Evolutionary conservation across 1,140 invertebrate genomes (phyloP), one percentile per base, ranked within the genome.

Genomic region (Listronotus bonariensis): DNA sequence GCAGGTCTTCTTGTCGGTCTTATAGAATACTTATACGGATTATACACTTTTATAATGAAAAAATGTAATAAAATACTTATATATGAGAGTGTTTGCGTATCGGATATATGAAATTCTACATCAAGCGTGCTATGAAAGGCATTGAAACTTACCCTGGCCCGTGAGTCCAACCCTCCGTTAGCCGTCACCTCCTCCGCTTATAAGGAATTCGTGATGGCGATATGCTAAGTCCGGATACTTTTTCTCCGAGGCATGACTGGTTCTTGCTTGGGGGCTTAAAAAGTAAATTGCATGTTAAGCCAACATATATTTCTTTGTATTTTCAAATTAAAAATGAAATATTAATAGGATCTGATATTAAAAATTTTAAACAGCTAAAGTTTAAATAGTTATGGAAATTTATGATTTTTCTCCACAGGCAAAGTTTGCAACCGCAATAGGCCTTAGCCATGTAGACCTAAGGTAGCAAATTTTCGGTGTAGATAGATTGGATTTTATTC

Each of bases 201-300:
- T 84, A 74, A 92, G 86, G 74, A 92, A 88, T 78, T 92, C 89
- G 80, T 92, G 90, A 70, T 88, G 89, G 78, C 87, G 87, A 83
- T 92, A 92, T 67, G 91, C 91, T 74, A 92, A 84, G 70, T 92
- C 90, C 40, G 91, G 91, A 78, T 90, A 90, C 82, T 93, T 93
- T 85, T 93, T 74, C 90, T 85, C 63, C 91, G 86, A 61, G 90
- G 90, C 79, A 93, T 84, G 61, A 90, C 88, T 61, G 91, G 91
- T 80, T 93, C 91, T 81, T 89, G 84, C 20, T 81, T 82, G 34
- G 81, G 79, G 64, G 81, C 84, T 85, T 80, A 63, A 84, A 62
- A 14, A 58, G 52, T 14, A 52, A n/a, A 42, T 31, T 14, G 14
- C n/a, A 7, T 43, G n/a, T 43, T 8, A 43, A 8, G 7, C n/a